Evolutionary conservation across 2,888 invertebrate species (phyloP), one percentile per base, ranked within the genome.

Genomic region (Protula sp.): DNA sequence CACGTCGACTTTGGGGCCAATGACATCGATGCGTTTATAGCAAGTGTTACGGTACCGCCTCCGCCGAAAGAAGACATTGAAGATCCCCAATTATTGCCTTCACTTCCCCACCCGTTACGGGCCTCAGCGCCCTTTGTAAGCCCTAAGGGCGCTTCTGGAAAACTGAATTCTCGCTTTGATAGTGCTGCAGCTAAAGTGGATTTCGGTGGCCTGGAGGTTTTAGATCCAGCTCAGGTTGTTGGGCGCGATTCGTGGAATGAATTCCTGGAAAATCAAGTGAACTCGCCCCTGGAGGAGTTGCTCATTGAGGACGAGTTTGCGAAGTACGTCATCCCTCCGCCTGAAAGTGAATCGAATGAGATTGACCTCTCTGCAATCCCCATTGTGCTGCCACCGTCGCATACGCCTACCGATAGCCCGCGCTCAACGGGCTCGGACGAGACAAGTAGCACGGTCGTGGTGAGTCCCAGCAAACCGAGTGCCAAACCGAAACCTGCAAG

Each of bases 1-100:
- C 58, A 3, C 31, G 47, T 31, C 27, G 51, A 51, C 51, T 51
- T 4, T 47, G 53, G 3, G 53, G 31, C 31, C 14, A 22, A 30
- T 30, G 90, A 89, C 72, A 83, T 93, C 68, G 92, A 92, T 75
- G 87, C 87, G 70, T 91, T 92, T 80, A 85, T 92, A 68, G 91
- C 91, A 2, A 89, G 88, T 70, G 88, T 91, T 38, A 87, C 88
- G 3, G 87, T 92, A 64, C 90, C 88, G 47, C 91, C 92, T 19
- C 92, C 92, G 0, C 82, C 38, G 19, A 38, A 38, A 19, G 38
- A 38, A 14, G 38, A 38, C 38, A 9, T 19, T 14, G 38, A 38
- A 38, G 38, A 19, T 9, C 38, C 19, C 9, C 38, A 9, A 38
- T n/a, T n/a, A n/a, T 38, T 38, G 38, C 38, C 38, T 19, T 14